Conservation (phyloP, 1,140 invertebrate species). For the Helicoverpa zea region DNA sequence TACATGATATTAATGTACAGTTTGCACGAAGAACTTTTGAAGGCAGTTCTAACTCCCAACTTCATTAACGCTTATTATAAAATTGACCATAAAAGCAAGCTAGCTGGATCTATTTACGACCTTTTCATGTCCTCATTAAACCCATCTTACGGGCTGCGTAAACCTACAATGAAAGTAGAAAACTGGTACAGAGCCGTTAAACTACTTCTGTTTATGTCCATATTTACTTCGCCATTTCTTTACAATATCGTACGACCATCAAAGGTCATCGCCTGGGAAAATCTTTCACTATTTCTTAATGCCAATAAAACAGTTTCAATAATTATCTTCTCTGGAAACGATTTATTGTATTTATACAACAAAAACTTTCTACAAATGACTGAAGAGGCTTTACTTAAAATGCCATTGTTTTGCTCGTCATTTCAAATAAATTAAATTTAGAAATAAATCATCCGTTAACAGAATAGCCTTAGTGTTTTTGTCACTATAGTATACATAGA, state of each 20-base stretch:
- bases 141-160: neutral
- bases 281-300: too few relatives aligned
- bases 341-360: too few relatives aligned
- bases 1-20: too few relatives aligned
- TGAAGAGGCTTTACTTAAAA: too few relatives aligned
- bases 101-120: neutral
- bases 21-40: neutral
- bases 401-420: too few relatives aligned
- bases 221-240: neutral
- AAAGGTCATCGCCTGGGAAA: neutral
- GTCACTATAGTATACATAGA: neutral
- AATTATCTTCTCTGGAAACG: too few relatives aligned
- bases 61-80: neutral
- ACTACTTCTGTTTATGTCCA: conserved; percentile 29
- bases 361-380: too few relatives aligned
- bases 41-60: neutral
- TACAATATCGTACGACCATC: neutral
- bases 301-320: too few relatives aligned
- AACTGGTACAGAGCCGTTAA: conserved; percentile 19
- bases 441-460: conserved; percentile 9
- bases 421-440: neutral
- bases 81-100: conserved; percentile 4
- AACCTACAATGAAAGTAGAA: conserved; percentile 34
- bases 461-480: conserved; percentile 2
- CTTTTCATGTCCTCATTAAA: conserved; percentile 12